phyloP scores from a whole-genome alignment of 2,113 vertebrate genomes.

The Ivindomyrus marchei region DNA sequence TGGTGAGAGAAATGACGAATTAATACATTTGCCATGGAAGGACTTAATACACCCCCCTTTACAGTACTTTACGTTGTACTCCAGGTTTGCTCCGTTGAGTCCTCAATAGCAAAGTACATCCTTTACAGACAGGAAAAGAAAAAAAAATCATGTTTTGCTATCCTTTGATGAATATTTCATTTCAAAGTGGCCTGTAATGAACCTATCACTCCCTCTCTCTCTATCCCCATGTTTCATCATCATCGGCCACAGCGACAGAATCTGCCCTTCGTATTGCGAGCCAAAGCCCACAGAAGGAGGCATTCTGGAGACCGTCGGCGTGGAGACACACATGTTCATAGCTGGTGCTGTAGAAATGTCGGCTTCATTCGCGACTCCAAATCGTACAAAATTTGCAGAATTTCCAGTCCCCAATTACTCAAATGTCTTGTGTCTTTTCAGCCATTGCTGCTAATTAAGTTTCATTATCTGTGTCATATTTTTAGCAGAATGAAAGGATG shows the following conservation, averaged over 20 bases:
- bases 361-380: background rate
- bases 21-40: background rate
- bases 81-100: background rate
- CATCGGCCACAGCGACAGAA: background rate
- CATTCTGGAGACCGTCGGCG: background rate
- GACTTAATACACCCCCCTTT: background rate
- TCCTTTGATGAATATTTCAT: background rate
- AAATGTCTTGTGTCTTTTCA: background rate
- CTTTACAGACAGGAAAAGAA: background rate
- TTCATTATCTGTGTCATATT: background rate
- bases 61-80: background rate
- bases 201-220: background rate
- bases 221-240: background rate
- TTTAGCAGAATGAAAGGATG: background rate
- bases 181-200: background rate
- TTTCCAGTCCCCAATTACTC: background rate
- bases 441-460: background rate
- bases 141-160: background rate
- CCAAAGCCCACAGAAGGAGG: background rate
- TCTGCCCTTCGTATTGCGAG: background rate
- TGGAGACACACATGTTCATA: background rate
- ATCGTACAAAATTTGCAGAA: background rate
- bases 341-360: background rate
- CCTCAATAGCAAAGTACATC: constrained; percentile 4
- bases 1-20: background rate